Evolutionary conservation across 2,113 vertebrate genomes (phyloP).

Genomic region (Sylvia atricapilla): DNA sequence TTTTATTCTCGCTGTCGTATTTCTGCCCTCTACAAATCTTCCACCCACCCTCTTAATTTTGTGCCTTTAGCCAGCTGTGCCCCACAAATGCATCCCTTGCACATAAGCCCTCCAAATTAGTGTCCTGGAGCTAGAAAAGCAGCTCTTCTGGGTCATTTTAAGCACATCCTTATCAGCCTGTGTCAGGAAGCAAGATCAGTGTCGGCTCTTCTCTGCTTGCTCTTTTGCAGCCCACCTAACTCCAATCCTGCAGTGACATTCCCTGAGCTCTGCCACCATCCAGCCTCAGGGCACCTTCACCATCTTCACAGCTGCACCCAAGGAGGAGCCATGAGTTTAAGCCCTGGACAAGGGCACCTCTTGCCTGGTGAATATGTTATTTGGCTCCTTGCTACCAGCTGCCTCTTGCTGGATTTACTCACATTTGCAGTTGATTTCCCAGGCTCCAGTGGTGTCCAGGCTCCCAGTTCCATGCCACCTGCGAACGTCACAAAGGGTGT

Average conservation of each 20-base stretch:
- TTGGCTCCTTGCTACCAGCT: neutral
- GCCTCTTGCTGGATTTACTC: neutral
- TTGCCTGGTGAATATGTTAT: neutral
- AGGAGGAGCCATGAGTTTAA: neutral
- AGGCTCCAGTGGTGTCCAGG: neutral
- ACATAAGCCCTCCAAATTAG: neutral
- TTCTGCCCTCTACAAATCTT: neutral
- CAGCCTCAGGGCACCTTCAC: neutral
- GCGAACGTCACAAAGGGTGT: neutral
- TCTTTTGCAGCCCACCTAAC: neutral
- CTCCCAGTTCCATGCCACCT: neutral
- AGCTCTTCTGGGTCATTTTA: neutral
- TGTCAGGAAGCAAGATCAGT: neutral
- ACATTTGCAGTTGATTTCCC: neutral
- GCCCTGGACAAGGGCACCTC: neutral
- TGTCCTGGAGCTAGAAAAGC: neutral
- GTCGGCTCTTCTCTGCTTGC: accelerated
- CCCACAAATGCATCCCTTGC: neutral
- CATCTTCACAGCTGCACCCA: neutral
- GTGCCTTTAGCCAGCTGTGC: neutral
- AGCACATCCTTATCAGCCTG: neutral
- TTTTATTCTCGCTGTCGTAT: neutral
- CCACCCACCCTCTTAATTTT: neutral
- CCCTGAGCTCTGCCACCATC: neutral
- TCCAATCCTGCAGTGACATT: neutral